Percentiles rank a stretch among this genome's conserved stretches.
phyloP scores from a whole-genome alignment of 2,113 vertebrate genomes.

The Pionites leucogaster region DNA sequence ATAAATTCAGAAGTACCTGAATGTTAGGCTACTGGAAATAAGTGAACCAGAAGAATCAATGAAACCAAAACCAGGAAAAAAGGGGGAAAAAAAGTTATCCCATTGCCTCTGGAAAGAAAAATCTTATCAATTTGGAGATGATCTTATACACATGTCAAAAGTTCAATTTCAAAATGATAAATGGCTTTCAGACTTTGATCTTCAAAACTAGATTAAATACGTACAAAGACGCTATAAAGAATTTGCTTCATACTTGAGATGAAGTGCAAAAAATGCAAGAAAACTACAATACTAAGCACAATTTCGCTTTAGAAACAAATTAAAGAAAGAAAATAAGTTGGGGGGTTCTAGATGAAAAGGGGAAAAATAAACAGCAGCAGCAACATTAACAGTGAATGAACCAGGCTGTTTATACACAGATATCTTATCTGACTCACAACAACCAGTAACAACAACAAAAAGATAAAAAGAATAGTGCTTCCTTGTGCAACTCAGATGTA shows the following conservation, averaged over 20 bases:
- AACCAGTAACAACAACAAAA: neutral
- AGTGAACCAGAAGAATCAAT: neutral
- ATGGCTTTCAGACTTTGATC: neutral
- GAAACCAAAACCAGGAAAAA: conserved; percentile 11
- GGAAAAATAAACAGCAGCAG: neutral
- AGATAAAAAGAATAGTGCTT: neutral
- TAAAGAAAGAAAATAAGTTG: neutral
- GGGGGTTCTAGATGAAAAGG: neutral
- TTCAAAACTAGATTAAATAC: neutral
- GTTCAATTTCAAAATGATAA: neutral
- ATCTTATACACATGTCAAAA: neutral
- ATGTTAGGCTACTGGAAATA: neutral
- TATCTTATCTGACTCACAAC: neutral
- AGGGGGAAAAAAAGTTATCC: neutral
- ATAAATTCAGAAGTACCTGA: neutral
- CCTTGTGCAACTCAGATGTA: neutral
- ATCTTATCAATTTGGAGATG: neutral
- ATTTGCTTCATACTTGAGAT: neutral
- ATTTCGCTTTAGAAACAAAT: neutral
- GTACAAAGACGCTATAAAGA: neutral
- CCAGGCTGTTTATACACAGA: neutral
- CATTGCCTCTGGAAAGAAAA: neutral
- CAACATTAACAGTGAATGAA: neutral
- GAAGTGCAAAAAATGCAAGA: neutral
- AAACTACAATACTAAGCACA: neutral